phyloP scores from a whole-genome alignment of 1,140 invertebrate genomes.

The Cydia strobilella region DNA sequence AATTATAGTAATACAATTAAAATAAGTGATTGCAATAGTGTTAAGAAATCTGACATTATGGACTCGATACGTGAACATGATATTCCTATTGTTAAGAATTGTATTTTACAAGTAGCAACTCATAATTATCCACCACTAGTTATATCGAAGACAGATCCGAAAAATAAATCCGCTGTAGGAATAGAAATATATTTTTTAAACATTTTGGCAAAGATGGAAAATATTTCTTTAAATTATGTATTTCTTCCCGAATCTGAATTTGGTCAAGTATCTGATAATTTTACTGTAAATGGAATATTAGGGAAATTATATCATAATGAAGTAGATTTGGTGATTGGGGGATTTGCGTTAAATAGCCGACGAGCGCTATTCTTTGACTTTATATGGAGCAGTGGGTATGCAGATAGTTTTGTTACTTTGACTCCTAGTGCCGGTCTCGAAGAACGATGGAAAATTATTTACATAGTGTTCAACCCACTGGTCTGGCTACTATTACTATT shows the following conservation, averaged over 20 bases:
- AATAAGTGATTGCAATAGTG: background rate
- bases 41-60: background rate
- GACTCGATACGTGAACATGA: background rate
- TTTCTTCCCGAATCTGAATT: background rate
- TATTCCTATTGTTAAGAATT: background rate
- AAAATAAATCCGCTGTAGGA: background rate
- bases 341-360: background rate
- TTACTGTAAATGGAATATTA: background rate
- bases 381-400: slow-evolving; percentile 2
- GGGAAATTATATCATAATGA: background rate
- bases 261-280: background rate
- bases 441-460: slow-evolving; percentile 17
- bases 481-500: slow-evolving; percentile 12
- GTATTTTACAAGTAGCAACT: background rate
- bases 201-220: background rate
- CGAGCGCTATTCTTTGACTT: background rate
- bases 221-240: slow-evolving; percentile 9
- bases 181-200: slow-evolving; percentile 3
- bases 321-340: background rate
- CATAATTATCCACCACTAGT: background rate
- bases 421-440: background rate
- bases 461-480: background rate
- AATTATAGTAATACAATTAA: background rate
- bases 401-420: slow-evolving; percentile 1
- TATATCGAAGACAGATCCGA: background rate